Percentiles rank a stretch among this genome's conserved stretches.
phyloP scores from a whole-genome alignment of 2,888 invertebrate species.

The Lasioglossum figueresi region DNA sequence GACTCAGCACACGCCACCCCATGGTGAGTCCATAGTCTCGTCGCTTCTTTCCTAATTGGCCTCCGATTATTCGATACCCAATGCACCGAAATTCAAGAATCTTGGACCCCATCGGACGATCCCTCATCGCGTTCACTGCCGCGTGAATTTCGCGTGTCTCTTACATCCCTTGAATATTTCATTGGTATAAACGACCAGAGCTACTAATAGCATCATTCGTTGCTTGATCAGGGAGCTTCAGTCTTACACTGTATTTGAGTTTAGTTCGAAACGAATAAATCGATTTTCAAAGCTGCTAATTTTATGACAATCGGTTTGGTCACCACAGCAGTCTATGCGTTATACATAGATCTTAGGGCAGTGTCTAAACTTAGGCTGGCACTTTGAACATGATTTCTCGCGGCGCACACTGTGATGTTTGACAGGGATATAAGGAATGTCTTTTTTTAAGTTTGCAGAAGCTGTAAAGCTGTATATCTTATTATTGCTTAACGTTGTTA shows the following conservation, averaged over 20 bases:
- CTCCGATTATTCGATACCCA: neutral
- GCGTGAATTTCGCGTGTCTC: rapidly evolving
- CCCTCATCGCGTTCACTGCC: neutral
- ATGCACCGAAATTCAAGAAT: neutral
- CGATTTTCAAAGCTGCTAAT: too few relatives aligned
- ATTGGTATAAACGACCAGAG: neutral
- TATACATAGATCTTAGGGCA: neutral
- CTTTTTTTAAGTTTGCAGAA: too few relatives aligned
- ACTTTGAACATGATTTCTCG: neutral
- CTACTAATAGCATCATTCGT: neutral
- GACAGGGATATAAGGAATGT: too few relatives aligned
- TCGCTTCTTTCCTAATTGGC: neutral
- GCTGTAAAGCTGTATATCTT: too few relatives aligned
- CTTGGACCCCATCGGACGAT: neutral
- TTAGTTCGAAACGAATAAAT: neutral
- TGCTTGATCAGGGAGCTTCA: neutral
- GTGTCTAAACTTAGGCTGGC: too few relatives aligned
- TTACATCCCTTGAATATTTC: neutral
- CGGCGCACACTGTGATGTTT: neutral
- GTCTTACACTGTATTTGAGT: neutral
- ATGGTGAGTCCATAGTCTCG: slow-evolving; percentile 75
- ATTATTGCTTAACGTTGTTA: too few relatives aligned
- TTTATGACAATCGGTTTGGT: neutral
- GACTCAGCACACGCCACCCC: slow-evolving; percentile 80
- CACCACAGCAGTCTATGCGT: neutral